phyloP scores from a whole-genome alignment of 2,888 invertebrate species.

The Drosophila mimica region DNA sequence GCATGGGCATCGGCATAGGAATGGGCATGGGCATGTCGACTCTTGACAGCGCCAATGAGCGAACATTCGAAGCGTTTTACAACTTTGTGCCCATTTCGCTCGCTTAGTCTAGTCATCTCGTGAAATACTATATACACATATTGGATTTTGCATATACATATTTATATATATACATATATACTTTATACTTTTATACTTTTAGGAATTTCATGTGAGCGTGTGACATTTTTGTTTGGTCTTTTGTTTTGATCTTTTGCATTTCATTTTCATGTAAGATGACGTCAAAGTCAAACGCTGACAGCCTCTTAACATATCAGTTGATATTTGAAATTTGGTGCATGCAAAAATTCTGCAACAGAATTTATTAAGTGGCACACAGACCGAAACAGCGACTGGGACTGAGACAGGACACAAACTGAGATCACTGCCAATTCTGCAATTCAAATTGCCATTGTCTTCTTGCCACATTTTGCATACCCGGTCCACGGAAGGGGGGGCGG shows the following conservation, averaged over 20 bases:
- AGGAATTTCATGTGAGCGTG: slow-evolving; percentile 17
- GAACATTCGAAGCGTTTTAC: slow-evolving; percentile 84
- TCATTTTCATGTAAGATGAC: slow-evolving; percentile 77
- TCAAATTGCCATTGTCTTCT: slow-evolving; percentile 82
- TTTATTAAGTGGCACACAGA: slow-evolving; percentile 82
- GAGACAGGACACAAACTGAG: not conserved
- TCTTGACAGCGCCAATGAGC: slow-evolving; percentile 85
- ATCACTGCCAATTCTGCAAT: slow-evolving; percentile 78
- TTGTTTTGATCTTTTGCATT: slow-evolving; percentile 76
- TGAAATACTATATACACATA: slow-evolving; percentile 80
- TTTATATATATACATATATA: slow-evolving; percentile 22
- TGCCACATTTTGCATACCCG: slow-evolving; percentile 68
- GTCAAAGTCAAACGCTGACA: slow-evolving; percentile 80
- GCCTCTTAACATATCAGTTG: slow-evolving; percentile 84
- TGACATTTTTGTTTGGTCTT: slow-evolving; percentile 32
- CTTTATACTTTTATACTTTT: slow-evolving; percentile 34
- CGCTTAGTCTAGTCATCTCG: slow-evolving; percentile 51
- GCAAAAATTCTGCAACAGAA: slow-evolving; percentile 79
- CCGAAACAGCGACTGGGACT: not conserved
- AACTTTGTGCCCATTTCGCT: slow-evolving; percentile 83
- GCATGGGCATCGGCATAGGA: slow-evolving; percentile 18
- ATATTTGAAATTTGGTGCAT: slow-evolving; percentile 70
- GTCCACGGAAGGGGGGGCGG: slow-evolving; percentile 10
- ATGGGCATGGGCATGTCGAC: slow-evolving; percentile 56
- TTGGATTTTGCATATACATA: slow-evolving; percentile 70